Conservation (phyloP, 2,797 vertebrate genomes). For the Enteromius afrohamiltoni region DNA sequence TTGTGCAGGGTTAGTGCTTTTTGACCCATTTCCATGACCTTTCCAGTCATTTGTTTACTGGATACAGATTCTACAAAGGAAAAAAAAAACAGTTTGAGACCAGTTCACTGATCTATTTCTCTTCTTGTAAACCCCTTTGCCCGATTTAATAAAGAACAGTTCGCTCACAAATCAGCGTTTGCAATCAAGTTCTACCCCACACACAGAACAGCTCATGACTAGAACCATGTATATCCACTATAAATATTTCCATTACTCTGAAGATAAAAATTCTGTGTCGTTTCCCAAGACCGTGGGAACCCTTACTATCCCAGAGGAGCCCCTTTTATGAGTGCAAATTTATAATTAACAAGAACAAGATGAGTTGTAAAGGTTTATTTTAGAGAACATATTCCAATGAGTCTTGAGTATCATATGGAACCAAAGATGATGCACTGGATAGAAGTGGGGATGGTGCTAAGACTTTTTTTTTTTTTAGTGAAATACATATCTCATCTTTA, state of each 20-base stretch:
- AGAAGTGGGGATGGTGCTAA: background rate
- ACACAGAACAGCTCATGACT: background rate
- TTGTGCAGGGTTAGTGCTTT: background rate
- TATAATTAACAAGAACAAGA: conserved; percentile 38
- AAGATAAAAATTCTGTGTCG: background rate
- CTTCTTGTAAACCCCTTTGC: background rate
- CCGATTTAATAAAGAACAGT: background rate
- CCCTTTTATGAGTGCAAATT: conserved; percentile 2
- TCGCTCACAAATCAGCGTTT: background rate
- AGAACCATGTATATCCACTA: conserved; percentile 4
- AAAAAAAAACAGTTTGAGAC: background rate
- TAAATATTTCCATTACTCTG: background rate
- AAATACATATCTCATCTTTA: background rate
- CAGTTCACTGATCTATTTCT: background rate
- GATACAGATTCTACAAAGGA: background rate
- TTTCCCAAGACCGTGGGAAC: conserved; percentile 9
- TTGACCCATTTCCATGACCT: background rate
- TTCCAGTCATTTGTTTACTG: background rate
- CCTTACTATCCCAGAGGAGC: background rate
- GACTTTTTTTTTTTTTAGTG: background rate
- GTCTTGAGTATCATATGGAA: background rate
- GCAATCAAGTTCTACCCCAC: background rate
- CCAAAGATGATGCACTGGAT: background rate
- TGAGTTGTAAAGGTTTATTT: conserved; percentile 33
- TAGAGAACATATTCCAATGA: conserved; percentile 20